Evolutionary conservation across 2,797 vertebrate genomes (phyloP).

Genomic region (Enteromius thamalakanensis): DNA sequence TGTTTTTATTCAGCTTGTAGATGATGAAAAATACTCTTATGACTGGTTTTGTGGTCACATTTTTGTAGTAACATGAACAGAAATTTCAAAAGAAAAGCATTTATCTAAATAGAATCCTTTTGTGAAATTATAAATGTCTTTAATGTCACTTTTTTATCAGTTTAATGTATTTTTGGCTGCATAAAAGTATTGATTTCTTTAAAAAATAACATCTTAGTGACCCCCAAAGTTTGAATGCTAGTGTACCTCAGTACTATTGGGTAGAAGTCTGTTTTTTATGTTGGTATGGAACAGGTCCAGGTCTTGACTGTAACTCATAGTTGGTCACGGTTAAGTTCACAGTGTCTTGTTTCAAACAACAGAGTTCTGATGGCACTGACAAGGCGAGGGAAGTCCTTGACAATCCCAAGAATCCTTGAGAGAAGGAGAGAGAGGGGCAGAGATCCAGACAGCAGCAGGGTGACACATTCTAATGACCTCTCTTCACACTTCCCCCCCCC

Average conservation of each 20-base stretch:
- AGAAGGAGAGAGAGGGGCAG: slow-evolving; percentile 12
- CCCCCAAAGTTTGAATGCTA: background rate
- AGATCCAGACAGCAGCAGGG: slow-evolving; percentile 55
- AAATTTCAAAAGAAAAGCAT: background rate
- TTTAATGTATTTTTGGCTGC: background rate
- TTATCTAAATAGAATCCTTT: background rate
- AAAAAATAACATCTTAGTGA: background rate
- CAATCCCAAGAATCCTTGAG: slow-evolving; percentile 52
- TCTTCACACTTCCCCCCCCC: background rate
- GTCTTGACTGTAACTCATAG: background rate
- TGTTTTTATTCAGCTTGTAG: too few relatives aligned
- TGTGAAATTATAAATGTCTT: background rate
- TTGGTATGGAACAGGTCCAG: background rate
- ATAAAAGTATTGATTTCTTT: background rate
- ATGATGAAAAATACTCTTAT: too few relatives aligned
- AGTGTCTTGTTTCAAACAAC: slow-evolving; percentile 38
- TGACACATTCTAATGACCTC: slow-evolving; percentile 58
- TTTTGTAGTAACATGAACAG: too few relatives aligned
- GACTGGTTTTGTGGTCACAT: too few relatives aligned
- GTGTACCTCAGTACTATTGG: background rate
- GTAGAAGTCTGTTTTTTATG: background rate
- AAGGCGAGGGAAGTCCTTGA: slow-evolving; percentile 53
- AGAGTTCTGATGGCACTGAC: slow-evolving; percentile 38
- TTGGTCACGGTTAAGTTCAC: slow-evolving; percentile 14
- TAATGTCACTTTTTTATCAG: background rate